Evolutionary conservation across 1,140 invertebrate species (phyloP).

Genomic region (Artemia franciscana): DNA sequence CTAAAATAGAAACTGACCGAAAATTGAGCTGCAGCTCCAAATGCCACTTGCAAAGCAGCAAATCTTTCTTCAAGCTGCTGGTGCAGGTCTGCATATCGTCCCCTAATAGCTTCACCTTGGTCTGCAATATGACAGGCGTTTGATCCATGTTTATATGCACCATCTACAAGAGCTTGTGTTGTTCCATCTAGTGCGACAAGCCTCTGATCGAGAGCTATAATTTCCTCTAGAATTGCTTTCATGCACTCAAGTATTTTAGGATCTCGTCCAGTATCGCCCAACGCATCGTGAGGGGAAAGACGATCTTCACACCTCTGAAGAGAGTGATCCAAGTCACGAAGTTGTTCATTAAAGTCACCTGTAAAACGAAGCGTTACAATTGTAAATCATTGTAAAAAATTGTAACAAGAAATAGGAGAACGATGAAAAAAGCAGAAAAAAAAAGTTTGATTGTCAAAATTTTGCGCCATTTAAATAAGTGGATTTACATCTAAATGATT

Average conservation of each 20-base stretch:
- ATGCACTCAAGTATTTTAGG: slow-evolving; percentile 57
- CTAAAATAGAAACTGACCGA: no score
- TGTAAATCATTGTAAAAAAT: no score
- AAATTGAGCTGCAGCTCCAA: slow-evolving; percentile 59
- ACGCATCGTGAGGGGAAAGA: slow-evolving; percentile 46
- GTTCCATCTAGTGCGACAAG: slow-evolving; percentile 38
- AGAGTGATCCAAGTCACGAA: slow-evolving; percentile 51
- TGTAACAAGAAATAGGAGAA: no score
- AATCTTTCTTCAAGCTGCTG: slow-evolving; percentile 49
- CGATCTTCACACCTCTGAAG: slow-evolving; percentile 68
- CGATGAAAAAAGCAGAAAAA: no score
- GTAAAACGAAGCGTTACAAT: neutral
- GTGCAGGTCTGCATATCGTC: slow-evolving; percentile 50
- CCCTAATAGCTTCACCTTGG: slow-evolving; percentile 46
- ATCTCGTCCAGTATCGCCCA: slow-evolving; percentile 52
- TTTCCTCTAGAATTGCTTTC: slow-evolving; percentile 46
- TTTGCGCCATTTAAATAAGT: no score
- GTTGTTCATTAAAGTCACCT: slow-evolving; percentile 57
- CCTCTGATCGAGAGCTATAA: slow-evolving; percentile 43
- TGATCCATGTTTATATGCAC: slow-evolving; percentile 30
- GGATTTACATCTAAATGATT: no score
- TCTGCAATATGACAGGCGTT: slow-evolving; percentile 46
- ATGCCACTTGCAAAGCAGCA: slow-evolving; percentile 55
- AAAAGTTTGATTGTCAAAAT: no score
- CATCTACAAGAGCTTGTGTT: slow-evolving; percentile 44